Conservation (phyloP, 2,888 invertebrate species). For the Incurvaria masculella region DNA sequence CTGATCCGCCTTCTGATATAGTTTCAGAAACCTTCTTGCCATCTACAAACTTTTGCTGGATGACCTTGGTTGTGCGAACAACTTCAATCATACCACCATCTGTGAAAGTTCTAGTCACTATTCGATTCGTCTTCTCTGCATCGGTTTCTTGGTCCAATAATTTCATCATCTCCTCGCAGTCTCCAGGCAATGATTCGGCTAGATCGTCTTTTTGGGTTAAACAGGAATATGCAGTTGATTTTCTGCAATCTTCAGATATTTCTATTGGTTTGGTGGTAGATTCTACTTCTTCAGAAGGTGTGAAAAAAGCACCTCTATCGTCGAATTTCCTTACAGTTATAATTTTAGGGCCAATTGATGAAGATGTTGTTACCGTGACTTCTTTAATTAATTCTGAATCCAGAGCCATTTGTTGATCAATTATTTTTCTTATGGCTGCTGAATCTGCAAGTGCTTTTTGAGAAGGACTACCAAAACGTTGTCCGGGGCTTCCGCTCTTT, state of each 20-base stretch:
- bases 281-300: constrained; percentile 31
- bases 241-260: constrained; percentile 41
- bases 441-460: constrained; percentile 25
- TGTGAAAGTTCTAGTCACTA: constrained; percentile 28
- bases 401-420: constrained; percentile 14
- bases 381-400: background rate
- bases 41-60: constrained; percentile 46
- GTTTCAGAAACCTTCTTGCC: constrained; percentile 49
- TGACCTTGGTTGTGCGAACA: constrained; percentile 43
- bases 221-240: constrained; percentile 41
- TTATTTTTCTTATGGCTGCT: constrained; percentile 12
- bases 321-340: constrained; percentile 48
- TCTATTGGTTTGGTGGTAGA: constrained; percentile 24
- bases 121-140: constrained; percentile 24
- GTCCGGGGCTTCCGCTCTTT: constrained; percentile 22
- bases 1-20: constrained; percentile 39
- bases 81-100: constrained; percentile 42
- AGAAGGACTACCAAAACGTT: constrained; percentile 36
- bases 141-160: constrained; percentile 52
- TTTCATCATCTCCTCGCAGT: constrained; percentile 59
- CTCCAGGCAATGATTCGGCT: constrained; percentile 56
- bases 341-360: constrained; percentile 29
- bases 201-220: constrained; percentile 49
- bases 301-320: constrained; percentile 48
- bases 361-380: too few species aligned